These are phyloP conservation scores for Limenitis camilla DNA, from an alignment of 2,888 invertebrate species.

Conservation along the genomic window DNA sequence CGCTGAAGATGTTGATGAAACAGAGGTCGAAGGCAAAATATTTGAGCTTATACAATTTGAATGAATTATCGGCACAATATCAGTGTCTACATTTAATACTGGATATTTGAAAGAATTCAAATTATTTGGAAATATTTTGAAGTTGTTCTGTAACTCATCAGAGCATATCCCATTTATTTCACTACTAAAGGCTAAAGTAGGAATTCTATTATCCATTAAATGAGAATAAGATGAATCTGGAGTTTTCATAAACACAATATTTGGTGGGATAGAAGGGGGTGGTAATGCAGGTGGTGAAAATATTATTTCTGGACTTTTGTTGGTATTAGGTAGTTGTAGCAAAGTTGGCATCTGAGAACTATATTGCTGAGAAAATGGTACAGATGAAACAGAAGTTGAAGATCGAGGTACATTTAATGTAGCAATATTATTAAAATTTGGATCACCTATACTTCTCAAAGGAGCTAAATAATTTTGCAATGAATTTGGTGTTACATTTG, in stretches of 20 bases:
- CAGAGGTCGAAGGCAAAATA: no score
- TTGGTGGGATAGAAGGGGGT: background rate
- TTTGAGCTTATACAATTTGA: no score
- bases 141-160: background rate
- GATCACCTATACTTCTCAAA: no score
- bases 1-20: no score
- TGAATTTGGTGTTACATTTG: no score
- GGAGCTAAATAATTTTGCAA: no score
- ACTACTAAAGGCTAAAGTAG: background rate
- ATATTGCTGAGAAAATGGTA: background rate
- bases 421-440: background rate
- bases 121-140: no score
- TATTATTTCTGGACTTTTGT: background rate
- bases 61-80: no score
- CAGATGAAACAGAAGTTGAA: background rate
- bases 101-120: no score
- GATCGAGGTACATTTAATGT: background rate
- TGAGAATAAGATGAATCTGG: background rate
- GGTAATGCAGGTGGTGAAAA: background rate
- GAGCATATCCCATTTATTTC: background rate
- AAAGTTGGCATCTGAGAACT: background rate
- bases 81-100: no score
- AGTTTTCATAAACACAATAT: background rate
- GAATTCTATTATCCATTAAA: background rate
- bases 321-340: background rate